Percentiles rank a stretch among this genome's conserved stretches.
Conservation (phyloP, 2,797 vertebrate genomes). For the Mionectes olivaceus region DNA sequence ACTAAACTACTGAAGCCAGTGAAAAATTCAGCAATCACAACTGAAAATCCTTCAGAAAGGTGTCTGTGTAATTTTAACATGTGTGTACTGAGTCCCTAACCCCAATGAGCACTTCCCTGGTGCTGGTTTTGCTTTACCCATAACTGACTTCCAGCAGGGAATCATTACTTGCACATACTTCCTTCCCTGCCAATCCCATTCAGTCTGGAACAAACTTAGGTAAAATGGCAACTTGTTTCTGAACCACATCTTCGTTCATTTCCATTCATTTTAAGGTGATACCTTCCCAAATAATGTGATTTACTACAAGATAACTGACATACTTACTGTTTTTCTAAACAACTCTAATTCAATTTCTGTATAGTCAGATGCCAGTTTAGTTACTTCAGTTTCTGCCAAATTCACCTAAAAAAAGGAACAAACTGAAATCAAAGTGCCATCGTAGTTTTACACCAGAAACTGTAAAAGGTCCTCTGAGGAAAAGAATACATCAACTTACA, state of each 20-base stretch:
- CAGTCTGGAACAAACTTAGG: background rate
- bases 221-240: background rate
- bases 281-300: background rate
- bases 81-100: background rate
- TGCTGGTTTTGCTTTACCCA: background rate
- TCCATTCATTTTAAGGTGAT: background rate
- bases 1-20: background rate
- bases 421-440: background rate
- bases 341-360: slow-evolving; percentile 93
- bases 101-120: background rate
- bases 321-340: slow-evolving; percentile 91
- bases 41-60: background rate
- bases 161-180: background rate
- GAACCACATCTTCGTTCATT: background rate
- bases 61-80: background rate
- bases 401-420: slow-evolving; percentile 84
- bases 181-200: background rate
- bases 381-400: slow-evolving; percentile 88
- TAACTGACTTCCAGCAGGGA: background rate
- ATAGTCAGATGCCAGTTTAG: slow-evolving; percentile 93
- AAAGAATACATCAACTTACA: background rate
- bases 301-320: background rate
- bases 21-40: background rate
- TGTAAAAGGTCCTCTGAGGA: background rate
- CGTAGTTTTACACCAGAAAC: background rate